Evolutionary conservation across 1,140 invertebrate species (phyloP), one percentile per base, ranked within the genome.

Genomic region (Vanessa atalanta): DNA sequence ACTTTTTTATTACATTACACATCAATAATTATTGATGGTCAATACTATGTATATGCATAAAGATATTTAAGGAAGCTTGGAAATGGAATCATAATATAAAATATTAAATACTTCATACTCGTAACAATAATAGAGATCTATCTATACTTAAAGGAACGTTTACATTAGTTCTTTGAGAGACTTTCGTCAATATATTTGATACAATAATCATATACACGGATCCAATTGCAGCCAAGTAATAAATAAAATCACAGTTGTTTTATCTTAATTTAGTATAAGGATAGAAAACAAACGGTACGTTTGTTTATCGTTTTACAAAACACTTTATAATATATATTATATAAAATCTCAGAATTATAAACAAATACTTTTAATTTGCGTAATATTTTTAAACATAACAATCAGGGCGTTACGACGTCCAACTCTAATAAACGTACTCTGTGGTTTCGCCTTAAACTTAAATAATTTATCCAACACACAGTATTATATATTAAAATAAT

Each of bases 61-160:
- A 60, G 12, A 15, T 60, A 65, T 47, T 65, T 16, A 3, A 61
- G 23, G 20, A 60, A 16, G 57, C 43, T 61, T 61, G 14, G 4
- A n/a, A 61, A 61, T 14, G 23, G 31, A 31, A 15, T 61, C 26
- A 20, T 57, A 57, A 12, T 57, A 66, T 20, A 63, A 73, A 75
- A 55, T 64, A 76, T 76, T 73, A 47, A 80, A 79, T 77, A 81
- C 65, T 84, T 81, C 82, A 88, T 84, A 90, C 82, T 89, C 83
- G 88, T 88, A 90, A 88, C 87, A 89, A 84, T 85, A 83, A 85
- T 87, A 90, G 90, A 90, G 90, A 92, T 92, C 90, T 92, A 90
- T 88, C 84, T 92, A 92, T 88, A 89, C 83, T 88, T 90, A 90
- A 87, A 92, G 90, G 90, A 92, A 92, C 90, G 87, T 90, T 90